These are phyloP conservation scores for Hydrozoanthus gracilis DNA, from an alignment of 92 coral and sea anemone genomes.

Conservation along the genomic window DNA sequence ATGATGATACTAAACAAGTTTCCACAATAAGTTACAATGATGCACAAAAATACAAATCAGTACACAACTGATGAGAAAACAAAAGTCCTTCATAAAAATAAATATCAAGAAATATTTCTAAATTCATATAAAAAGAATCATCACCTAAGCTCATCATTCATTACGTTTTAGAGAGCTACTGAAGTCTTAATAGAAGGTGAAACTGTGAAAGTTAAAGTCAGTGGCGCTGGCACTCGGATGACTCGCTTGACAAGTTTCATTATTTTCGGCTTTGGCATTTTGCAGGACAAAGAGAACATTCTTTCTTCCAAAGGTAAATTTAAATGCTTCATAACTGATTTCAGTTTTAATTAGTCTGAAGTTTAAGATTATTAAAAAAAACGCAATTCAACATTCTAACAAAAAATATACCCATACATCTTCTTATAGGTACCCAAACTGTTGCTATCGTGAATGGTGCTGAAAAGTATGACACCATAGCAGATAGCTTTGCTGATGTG, in stretches of 20 bases:
- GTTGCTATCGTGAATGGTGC: slow-evolving; percentile 68
- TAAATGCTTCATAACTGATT: not conserved
- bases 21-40: no score
- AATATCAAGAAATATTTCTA: no score
- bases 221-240: slow-evolving; percentile 67
- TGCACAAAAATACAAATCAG: not conserved
- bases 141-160: not conserved
- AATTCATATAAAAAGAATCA: no score
- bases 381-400: no score
- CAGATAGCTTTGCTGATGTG: slow-evolving; percentile 34
- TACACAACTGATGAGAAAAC: not conserved
- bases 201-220: slow-evolving; percentile 48
- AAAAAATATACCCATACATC: no score
- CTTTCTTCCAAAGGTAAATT: slow-evolving; percentile 57
- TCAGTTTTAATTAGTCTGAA: not conserved
- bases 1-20: not conserved
- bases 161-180: slow-evolving; percentile 5
- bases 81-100: no score
- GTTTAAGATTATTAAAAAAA: no score
- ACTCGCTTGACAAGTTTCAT: slow-evolving; percentile 53
- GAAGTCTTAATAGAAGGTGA: slow-evolving; percentile 23
- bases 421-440: slow-evolving; percentile 58
- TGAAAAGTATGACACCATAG: slow-evolving; percentile 44
- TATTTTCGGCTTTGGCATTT: slow-evolving; percentile 27
- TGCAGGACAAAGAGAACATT: slow-evolving; percentile 40